phyloP scores from a whole-genome alignment of 2,888 invertebrate species.

The Dorcus hopei region DNA sequence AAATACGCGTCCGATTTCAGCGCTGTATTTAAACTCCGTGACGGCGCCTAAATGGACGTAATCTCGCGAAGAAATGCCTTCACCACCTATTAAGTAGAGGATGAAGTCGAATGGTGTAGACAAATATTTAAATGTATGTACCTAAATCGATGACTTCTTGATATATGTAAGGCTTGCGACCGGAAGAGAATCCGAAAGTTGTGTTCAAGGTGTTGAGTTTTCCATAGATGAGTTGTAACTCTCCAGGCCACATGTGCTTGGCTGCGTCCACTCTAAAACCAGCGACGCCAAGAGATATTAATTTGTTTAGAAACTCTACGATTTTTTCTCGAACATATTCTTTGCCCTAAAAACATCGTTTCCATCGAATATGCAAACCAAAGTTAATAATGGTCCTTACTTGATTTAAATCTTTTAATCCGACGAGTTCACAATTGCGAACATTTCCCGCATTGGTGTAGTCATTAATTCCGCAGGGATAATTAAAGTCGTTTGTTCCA shows the following conservation, averaged over 20 bases:
- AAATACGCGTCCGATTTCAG: conserved; percentile 58
- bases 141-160: conserved; percentile 75
- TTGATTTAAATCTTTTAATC: conserved; percentile 76
- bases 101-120: background rate
- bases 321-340: conserved; percentile 64
- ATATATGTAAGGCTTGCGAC: conserved; percentile 65
- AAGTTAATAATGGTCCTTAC: conserved; percentile 23
- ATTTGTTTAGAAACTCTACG: conserved; percentile 61
- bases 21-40: conserved; percentile 69
- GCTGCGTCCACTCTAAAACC: conserved; percentile 79
- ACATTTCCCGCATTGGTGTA: conserved; percentile 63
- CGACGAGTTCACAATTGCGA: conserved; percentile 53
- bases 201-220: conserved; percentile 61
- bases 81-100: conserved; percentile 30
- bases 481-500: conserved; percentile 65
- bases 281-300: conserved; percentile 73
- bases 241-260: conserved; percentile 76
- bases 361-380: background rate
- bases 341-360: conserved; percentile 24
- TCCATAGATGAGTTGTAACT: conserved; percentile 65
- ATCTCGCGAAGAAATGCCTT: conserved; percentile 47
- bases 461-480: conserved; percentile 61
- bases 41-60: conserved; percentile 57
- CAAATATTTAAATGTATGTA: conserved; percentile 7
- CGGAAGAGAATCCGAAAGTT: conserved; percentile 60